Base-by-base conservation (phyloP, 2,797 vertebrate species). In the Rhincodon typus region DNA sequence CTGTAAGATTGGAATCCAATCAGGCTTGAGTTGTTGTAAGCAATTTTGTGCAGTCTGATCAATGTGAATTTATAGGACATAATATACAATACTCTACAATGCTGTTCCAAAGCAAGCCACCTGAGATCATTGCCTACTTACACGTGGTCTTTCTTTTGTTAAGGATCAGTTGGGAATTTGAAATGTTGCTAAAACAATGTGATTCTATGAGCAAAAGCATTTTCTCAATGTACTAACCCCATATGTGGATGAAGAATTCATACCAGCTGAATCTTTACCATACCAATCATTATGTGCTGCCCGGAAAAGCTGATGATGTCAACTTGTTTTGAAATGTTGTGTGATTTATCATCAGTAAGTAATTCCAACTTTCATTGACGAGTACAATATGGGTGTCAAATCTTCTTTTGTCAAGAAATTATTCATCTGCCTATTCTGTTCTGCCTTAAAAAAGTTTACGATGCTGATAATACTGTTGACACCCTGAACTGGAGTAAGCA, bases 171-270 rank as follows among this genome's bases (percentile, higher is more conserved):
- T 21, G 19, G 42, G 70, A 95, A 77, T 77, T 77, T 10, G 25
- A 72, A 74, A 10, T 30, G 74, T 74, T 27, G 30, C 46, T 34
- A 21, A 25, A 93, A 23, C 70, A 95, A 95, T 53, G 34, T 95
- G 70, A 77, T 77, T 57, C 94, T 53, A 77, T 95, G 53, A 95
- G 70, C 70, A 77, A 53, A 72, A 30, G 50, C 94, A 23, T n/a
- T 69, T 69, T n/a, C 62, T 69, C n/a, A n/a, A 93, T 42, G 66
- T 93, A 93, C 90, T 62, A 42, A 38, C 23, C 46, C 94, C 69
- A 95, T 95, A 77, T 95, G 94, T 95, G 70, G 94, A 77, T 77
- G 30, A 77, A 70, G 46, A 95, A 95, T 95, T 77, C 46, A 21
- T 13, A 34, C 21, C 69, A 94, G 70, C 70, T 74, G 94, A 74